These are phyloP conservation scores for Rhinopithecus roxellana DNA, from an alignment of 2,113 vertebrate species.

Conservation along the genomic window DNA sequence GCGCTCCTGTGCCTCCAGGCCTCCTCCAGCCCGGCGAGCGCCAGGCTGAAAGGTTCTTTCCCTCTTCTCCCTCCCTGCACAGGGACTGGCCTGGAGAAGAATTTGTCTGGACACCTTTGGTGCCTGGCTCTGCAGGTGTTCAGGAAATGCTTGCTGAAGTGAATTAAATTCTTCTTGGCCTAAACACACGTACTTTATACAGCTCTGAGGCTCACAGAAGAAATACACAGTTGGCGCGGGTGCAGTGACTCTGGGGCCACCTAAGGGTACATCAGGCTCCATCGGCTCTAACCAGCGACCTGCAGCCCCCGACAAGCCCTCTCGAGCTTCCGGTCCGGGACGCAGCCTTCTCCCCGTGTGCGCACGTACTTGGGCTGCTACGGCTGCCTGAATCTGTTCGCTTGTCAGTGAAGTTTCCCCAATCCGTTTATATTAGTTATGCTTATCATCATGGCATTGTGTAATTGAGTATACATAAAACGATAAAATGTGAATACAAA, in stretches of 20 bases:
- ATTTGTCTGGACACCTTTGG: accelerated
- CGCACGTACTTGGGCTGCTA: accelerated
- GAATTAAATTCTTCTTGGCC: not conserved
- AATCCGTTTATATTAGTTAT: not conserved
- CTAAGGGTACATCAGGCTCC: accelerated
- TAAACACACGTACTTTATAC: not conserved
- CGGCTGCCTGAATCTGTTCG: accelerated
- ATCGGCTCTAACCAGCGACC: not conserved
- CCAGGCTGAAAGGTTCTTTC: not conserved
- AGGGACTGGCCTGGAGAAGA: not conserved
- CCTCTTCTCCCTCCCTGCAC: accelerated
- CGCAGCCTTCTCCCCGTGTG: accelerated
- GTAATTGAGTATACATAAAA: not conserved
- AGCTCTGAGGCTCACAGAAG: not conserved
- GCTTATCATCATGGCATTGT: not conserved
- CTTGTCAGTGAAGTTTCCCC: not conserved
- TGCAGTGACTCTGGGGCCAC: not conserved
- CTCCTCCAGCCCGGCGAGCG: accelerated
- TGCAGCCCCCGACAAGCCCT: accelerated
- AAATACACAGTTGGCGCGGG: accelerated
- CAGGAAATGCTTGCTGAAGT: accelerated
- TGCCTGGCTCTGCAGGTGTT: not conserved
- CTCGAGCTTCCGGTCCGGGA: accelerated
- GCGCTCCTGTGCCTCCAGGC: accelerated
- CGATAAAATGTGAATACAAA: not conserved